Percentiles rank a stretch among this genome's conserved stretches.
These are phyloP conservation scores for Pachymerium ferrugineum DNA, from an alignment of 2,888 invertebrate species.

Conservation along the genomic window DNA sequence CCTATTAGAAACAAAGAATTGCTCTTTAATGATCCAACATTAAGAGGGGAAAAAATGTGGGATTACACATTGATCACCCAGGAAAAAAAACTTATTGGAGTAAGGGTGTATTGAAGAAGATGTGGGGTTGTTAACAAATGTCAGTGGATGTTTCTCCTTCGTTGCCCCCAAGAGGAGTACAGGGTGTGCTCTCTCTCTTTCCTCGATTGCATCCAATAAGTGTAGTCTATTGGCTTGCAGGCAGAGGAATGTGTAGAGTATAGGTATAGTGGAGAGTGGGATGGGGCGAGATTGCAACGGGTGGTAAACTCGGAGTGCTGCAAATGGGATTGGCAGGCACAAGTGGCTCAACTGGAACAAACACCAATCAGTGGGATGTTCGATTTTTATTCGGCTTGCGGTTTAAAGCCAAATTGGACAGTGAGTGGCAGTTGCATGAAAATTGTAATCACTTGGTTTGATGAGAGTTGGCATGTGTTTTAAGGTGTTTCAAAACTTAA, in stretches of 20 bases:
- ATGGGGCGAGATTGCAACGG: neutral
- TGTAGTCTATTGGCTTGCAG: neutral
- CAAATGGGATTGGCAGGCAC: neutral
- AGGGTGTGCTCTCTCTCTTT: neutral
- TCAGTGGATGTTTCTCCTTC: neutral
- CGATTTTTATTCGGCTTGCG: neutral
- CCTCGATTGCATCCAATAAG: constrained; percentile 2
- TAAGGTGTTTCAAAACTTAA: no score
- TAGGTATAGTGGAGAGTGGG: neutral
- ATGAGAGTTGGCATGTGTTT: neutral
- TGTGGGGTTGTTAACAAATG: neutral
- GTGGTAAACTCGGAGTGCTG: no score
- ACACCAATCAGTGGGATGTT: neutral
- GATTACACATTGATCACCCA: neutral
- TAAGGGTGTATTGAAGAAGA: neutral
- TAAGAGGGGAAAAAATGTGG: neutral
- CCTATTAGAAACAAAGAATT: neutral
- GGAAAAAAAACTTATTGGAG: neutral
- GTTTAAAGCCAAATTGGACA: neutral
- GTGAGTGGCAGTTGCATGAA: neutral
- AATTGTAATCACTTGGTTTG: neutral
- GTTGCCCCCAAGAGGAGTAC: neutral
- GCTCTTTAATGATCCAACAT: neutral
- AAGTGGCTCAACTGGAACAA: neutral
- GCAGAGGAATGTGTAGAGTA: neutral